Evolutionary conservation across 2,888 invertebrate genomes (phyloP).

Genomic region (Sialis fuliginosa): DNA sequence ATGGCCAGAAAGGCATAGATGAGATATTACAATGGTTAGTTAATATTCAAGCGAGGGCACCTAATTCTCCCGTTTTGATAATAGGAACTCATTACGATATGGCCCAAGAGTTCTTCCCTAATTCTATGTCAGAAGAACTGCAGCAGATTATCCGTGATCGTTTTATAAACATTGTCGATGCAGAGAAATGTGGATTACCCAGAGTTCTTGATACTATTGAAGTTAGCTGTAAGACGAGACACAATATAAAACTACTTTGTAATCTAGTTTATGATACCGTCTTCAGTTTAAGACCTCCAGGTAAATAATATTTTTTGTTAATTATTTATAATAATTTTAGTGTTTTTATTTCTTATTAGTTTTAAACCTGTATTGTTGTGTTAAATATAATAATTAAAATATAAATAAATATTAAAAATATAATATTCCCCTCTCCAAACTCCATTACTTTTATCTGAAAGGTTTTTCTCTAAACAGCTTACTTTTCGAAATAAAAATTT

Average conservation of each 20-base stretch:
- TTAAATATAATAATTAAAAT: not conserved
- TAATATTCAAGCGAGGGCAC: slow-evolving; percentile 86
- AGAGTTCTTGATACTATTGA: slow-evolving; percentile 84
- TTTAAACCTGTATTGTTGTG: not conserved
- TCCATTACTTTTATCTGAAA: too few relatives aligned
- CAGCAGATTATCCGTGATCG: slow-evolving; percentile 75
- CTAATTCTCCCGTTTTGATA: slow-evolving; percentile 90
- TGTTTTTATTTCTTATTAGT: too few relatives aligned
- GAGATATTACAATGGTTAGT: slow-evolving; percentile 90
- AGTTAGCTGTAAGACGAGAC: slow-evolving; percentile 73
- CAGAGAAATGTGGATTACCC: slow-evolving; percentile 89
- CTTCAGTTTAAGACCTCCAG: slow-evolving; percentile 77
- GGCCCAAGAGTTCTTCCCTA: slow-evolving; percentile 35
- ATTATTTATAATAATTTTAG: not conserved
- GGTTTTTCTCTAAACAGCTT: too few relatives aligned
- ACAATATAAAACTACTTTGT: slow-evolving; percentile 77
- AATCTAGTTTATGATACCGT: slow-evolving; percentile 88
- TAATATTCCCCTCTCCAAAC: too few relatives aligned
- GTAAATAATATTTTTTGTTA: too few relatives aligned
- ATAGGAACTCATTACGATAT: slow-evolving; percentile 94
- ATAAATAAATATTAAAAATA: too few relatives aligned
- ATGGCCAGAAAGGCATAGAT: slow-evolving; percentile 77
- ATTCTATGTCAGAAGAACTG: slow-evolving; percentile 52
- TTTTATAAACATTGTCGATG: slow-evolving; percentile 86
- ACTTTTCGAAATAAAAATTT: too few relatives aligned